phyloP scores from a whole-genome alignment of 2,888 invertebrate species.

The Andricus quercusramuli region DNA sequence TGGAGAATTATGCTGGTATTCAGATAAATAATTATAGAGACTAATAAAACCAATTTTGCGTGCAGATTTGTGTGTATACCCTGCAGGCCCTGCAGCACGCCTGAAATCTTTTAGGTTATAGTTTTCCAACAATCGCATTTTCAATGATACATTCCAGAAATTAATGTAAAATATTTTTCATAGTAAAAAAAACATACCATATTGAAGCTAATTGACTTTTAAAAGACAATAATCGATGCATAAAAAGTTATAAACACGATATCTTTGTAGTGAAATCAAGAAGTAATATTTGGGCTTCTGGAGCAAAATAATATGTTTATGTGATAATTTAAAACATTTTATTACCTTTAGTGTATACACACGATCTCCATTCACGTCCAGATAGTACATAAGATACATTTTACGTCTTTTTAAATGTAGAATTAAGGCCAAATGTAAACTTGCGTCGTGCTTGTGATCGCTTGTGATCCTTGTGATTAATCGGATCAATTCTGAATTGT shows the following conservation, averaged over 20 bases:
- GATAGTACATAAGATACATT: conserved; percentile 89
- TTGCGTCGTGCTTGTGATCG: background rate
- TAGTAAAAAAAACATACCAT: background rate
- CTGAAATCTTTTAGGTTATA: background rate
- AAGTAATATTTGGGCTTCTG: background rate
- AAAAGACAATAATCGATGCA: background rate
- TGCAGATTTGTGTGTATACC: too few species aligned
- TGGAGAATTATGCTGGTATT: too few species aligned
- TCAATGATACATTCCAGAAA: too few species aligned
- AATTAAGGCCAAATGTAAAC: background rate
- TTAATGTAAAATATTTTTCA: background rate
- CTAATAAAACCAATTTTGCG: too few species aligned
- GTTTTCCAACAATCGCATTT: background rate
- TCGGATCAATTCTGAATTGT: too few species aligned
- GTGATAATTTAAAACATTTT: conserved; percentile 26
- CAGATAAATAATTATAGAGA: too few species aligned
- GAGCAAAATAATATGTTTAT: background rate
- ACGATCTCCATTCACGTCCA: conserved; percentile 88
- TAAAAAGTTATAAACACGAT: background rate
- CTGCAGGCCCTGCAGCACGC: too few species aligned
- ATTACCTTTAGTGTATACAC: conserved; percentile 91
- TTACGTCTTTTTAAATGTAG: conserved; percentile 5
- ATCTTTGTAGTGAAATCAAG: background rate
- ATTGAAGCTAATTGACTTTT: background rate
- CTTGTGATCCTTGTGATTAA: background rate